A percentile compares a stretch with the other conserved stretches of the same genome.
phyloP scores from a whole-genome alignment of 1,140 invertebrate genomes.

The Psix sp. region DNA sequence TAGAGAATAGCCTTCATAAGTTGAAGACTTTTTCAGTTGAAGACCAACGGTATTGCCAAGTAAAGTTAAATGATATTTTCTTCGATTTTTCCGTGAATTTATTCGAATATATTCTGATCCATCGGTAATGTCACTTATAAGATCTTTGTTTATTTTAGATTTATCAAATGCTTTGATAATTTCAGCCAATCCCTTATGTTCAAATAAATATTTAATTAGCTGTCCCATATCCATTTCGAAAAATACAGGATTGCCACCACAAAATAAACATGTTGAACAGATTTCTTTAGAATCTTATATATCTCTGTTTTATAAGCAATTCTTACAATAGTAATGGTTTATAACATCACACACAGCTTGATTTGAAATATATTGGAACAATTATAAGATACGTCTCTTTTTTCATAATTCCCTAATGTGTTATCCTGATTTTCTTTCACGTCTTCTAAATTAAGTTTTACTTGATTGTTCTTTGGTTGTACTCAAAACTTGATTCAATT shows the following conservation, averaged over 20 bases:
- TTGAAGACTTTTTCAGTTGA: constrained; percentile 33
- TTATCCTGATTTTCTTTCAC: too few relatives aligned
- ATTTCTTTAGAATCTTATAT: neutral
- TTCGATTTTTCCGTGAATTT: constrained; percentile 20
- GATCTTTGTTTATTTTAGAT: constrained; percentile 17
- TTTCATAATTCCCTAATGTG: too few relatives aligned
- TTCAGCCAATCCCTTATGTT: constrained; percentile 31
- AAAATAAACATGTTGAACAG: constrained; percentile 10
- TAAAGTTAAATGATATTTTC: constrained; percentile 34
- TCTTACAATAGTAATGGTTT: constrained; percentile 46
- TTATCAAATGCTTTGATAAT: constrained; percentile 20
- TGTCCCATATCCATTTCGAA: constrained; percentile 33
- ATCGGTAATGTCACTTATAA: constrained; percentile 42
- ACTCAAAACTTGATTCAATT: too few relatives aligned
- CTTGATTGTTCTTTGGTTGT: too few relatives aligned
- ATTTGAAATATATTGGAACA: constrained; percentile 23
- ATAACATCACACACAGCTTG: constrained; percentile 15
- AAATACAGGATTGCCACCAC: constrained; percentile 16
- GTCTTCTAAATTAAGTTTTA: too few relatives aligned
- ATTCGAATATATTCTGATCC: constrained; percentile 46
- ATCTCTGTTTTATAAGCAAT: constrained; percentile 22
- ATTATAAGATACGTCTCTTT: neutral
- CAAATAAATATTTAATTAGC: constrained; percentile 47
- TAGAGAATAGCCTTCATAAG: constrained; percentile 35
- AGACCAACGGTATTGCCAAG: constrained; percentile 45